Percentiles rank a stretch among this genome's conserved stretches.
These are phyloP conservation scores for Cisticola juncidis DNA, from an alignment of 2,113 vertebrate genomes.

Conservation along the genomic window DNA sequence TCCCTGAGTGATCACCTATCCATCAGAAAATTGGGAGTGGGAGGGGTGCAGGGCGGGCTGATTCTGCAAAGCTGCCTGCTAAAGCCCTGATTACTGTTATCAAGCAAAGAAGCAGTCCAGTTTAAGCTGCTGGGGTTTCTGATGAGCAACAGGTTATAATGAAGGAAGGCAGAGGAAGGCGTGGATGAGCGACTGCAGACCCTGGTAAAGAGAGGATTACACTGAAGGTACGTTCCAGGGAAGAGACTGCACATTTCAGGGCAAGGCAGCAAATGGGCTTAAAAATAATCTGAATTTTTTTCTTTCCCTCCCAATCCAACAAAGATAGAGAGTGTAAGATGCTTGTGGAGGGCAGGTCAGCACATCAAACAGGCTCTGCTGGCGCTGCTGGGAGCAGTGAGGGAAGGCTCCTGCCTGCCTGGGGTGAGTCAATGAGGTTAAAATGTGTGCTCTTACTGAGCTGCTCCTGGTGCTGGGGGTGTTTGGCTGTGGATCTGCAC, in stretches of 20 bases:
- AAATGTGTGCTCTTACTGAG: not conserved
- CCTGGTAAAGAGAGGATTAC: constrained; percentile 56
- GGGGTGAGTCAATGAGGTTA: not conserved
- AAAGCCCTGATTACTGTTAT: constrained; percentile 63
- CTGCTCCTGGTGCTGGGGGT: not conserved
- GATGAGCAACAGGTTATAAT: constrained; percentile 45
- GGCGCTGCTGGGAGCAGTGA: not conserved
- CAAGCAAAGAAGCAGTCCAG: constrained; percentile 41
- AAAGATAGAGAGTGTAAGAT: constrained; percentile 29
- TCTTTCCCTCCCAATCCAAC: not conserved
- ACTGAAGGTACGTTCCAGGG: constrained; percentile 8
- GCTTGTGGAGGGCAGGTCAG: constrained; percentile 43
- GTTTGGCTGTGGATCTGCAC: not conserved
- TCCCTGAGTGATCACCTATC: not conserved
- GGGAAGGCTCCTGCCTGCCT: not conserved
- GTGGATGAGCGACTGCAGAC: constrained; percentile 5
- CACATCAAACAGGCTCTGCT: constrained; percentile 6
- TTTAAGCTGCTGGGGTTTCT: constrained; percentile 61
- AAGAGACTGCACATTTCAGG: constrained; percentile 50
- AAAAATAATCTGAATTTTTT: constrained; percentile 47
- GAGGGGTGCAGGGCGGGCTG: not conserved
- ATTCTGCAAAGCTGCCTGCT: constrained; percentile 43
- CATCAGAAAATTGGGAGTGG: constrained; percentile 18
- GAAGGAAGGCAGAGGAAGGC: constrained; percentile 19
- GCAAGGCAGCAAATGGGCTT: constrained; percentile 53